Evolutionary conservation across 2,888 invertebrate species (phyloP).

Genomic region (Aphidoletes aphidimyza): DNA sequence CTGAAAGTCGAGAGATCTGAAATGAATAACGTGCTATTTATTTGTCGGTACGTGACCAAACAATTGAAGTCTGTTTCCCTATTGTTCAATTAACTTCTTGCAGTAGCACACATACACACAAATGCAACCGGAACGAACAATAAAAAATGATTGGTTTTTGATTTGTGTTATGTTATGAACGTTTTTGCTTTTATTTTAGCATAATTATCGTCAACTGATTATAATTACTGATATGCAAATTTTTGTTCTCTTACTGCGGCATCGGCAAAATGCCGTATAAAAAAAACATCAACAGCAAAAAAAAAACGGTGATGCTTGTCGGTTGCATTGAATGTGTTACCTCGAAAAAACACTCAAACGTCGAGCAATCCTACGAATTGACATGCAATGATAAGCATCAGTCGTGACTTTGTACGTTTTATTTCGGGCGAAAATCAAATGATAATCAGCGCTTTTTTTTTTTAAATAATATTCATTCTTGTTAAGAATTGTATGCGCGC

Average conservation of each 20-base stretch:
- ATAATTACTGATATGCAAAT: conserved; percentile 39
- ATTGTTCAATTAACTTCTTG: conserved; percentile 39
- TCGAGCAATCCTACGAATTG: not conserved
- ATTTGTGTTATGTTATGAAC: too few species aligned
- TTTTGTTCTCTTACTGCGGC: not conserved
- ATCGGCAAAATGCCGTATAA: not conserved
- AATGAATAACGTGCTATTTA: conserved; percentile 37
- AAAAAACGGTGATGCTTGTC: too few species aligned
- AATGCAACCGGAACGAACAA: not conserved
- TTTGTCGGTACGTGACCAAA: conserved; percentile 53
- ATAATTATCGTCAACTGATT: conserved; percentile 48
- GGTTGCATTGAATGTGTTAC: not conserved
- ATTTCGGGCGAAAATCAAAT: conserved; percentile 1
- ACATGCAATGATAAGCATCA: not conserved
- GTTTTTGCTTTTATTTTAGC: not conserved
- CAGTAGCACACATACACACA: not conserved
- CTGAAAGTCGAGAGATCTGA: conserved; percentile 4
- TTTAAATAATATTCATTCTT: not conserved
- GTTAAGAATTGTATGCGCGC: too few species aligned
- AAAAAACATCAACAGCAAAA: too few species aligned
- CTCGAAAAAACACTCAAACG: not conserved
- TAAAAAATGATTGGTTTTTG: conserved; percentile 7
- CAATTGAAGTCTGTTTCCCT: conserved; percentile 50
- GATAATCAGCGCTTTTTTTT: not conserved
- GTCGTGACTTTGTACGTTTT: conserved; percentile 6